phyloP scores from a whole-genome alignment of 2,113 vertebrate species.

The Polypterus bichir region DNA sequence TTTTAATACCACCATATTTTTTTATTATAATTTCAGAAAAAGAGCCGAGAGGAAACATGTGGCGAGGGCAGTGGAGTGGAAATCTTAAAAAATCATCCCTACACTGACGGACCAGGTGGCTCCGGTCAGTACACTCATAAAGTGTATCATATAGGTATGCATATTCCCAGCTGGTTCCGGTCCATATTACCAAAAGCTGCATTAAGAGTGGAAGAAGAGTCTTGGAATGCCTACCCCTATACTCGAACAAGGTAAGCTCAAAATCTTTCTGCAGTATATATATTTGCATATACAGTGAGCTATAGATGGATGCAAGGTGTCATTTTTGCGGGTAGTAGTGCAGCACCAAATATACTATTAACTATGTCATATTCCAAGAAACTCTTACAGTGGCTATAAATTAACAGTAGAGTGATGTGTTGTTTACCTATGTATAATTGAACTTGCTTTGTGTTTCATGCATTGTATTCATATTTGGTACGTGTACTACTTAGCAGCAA shows the following conservation, averaged over 20 bases:
- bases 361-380: neutral
- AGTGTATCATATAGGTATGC: constrained; percentile 94
- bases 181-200: constrained; percentile 91
- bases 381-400: neutral
- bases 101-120: constrained; percentile 81
- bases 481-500: too few species aligned
- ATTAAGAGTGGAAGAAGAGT: constrained; percentile 84
- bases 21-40: constrained; percentile 58
- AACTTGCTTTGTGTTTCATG: too few species aligned
- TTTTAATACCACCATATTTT: too few species aligned
- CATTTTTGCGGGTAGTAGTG: too few species aligned
- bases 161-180: constrained; percentile 94
- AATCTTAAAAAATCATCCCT: constrained; percentile 86
- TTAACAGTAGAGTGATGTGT: too few species aligned
- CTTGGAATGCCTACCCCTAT: constrained; percentile 92
- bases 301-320: too few species aligned
- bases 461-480: too few species aligned
- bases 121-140: constrained; percentile 88
- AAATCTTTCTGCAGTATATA: too few species aligned
- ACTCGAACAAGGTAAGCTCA: constrained; percentile 74
- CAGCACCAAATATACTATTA: neutral
- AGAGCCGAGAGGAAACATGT: constrained; percentile 83
- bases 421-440: too few species aligned
- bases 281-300: too few species aligned
- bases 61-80: constrained; percentile 91